Base-by-base conservation (phyloP, 2,888 invertebrate species). In the Maniola hyperantus region DNA sequence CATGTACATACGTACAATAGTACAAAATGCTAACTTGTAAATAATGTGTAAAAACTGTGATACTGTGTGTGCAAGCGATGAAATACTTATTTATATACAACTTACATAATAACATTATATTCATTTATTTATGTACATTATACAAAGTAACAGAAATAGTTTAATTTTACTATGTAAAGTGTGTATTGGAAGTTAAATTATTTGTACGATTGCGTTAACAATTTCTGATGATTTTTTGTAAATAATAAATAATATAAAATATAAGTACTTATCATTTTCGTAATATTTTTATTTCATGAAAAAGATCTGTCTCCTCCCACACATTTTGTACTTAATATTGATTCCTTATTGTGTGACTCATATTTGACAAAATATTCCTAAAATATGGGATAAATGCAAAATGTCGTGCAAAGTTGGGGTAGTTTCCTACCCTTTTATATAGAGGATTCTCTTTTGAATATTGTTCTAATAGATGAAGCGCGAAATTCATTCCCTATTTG, bases 11-110 rank as follows among this genome's bases (percentile, higher is more conserved):
- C 42, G 42, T 67, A 64, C 67, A 46, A 61, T 64, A 69, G 71
- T 71, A 69, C 69, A 69, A 69, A n/a, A 69, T 39, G 6, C 50
- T 64, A 71, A 61, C 36, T 60, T 73, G 72, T 75, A 75, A 73
- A 75, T 76, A 76, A 70, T 58, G 72, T 75, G 70, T 62, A 67
- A 66, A 68, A 74, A 70, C 75, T 75, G 76, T 76, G 76, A 76
- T 76, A 63, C 73, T 72, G 65, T 74, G 68, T 71, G 69, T 71
- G 70, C 71, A 72, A 65, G 71, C 63, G 61, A 42, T 55, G 55
- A 39, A 64, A 39, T 69, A 51, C 20, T 55, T 55, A 46, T 55
- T 63, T 53, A 46, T 63, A 48, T 13, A 36, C 33, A 36, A 61
- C 11, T 26, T 51, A 50, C 1, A 5, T 51, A 51, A 13, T 48